Evolutionary conservation across 1,140 invertebrate species (phyloP).

Genomic region (Venturia canescens): DNA sequence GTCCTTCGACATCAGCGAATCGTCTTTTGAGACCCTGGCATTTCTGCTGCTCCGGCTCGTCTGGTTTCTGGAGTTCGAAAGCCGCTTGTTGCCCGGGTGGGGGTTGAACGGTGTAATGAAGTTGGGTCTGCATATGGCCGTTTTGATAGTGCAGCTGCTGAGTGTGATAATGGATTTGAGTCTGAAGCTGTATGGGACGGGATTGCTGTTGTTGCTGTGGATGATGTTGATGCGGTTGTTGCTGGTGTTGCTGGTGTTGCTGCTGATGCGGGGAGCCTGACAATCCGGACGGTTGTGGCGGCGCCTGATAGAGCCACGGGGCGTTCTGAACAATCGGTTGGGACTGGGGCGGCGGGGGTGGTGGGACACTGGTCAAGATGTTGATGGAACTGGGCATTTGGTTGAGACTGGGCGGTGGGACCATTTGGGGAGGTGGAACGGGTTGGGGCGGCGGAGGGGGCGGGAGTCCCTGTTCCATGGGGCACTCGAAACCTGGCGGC

Average conservation of each 20-base stretch:
- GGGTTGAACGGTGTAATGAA: conserved; percentile 72
- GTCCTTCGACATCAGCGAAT: conserved; percentile 72
- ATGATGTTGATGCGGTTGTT: conserved; percentile 65
- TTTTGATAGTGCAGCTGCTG: conserved; percentile 75
- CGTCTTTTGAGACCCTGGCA: conserved; percentile 73
- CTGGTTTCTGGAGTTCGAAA: conserved; percentile 67
- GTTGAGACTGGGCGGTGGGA: conserved; percentile 69
- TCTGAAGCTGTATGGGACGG: conserved; percentile 69
- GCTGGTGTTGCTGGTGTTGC: not conserved
- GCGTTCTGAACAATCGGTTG: not conserved
- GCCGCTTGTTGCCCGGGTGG: conserved; percentile 61
- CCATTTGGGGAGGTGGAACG: conserved; percentile 74
- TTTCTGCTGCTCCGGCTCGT: conserved; percentile 71
- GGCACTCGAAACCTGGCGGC: conserved; percentile 67
- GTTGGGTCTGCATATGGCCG: conserved; percentile 71
- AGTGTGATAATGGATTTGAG: conserved; percentile 72
- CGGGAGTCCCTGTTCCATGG: conserved; percentile 68
- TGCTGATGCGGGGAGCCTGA: not conserved
- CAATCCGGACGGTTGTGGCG: too few relatives aligned
- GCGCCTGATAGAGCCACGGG: too few relatives aligned
- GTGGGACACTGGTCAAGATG: conserved; percentile 72
- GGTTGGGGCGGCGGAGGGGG: conserved; percentile 69
- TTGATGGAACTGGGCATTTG: conserved; percentile 72
- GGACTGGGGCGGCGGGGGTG: conserved; percentile 55
- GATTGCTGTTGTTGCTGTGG: conserved; percentile 67